These are phyloP conservation scores for Spodoptera picta DNA, from an alignment of 2,888 invertebrate genomes.

Conservation along the genomic window DNA sequence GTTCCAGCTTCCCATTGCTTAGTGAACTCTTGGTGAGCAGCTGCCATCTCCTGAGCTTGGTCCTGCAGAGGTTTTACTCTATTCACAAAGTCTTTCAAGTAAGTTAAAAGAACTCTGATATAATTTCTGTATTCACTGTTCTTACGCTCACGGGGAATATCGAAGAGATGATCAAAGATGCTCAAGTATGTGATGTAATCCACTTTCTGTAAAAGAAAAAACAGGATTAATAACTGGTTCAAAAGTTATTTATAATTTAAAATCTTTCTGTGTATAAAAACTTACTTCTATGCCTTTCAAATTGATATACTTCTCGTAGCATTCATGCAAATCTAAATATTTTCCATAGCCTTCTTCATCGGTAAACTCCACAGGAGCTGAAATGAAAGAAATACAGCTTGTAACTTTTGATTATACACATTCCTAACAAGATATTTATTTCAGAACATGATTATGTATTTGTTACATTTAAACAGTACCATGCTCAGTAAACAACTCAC, in stretches of 20 bases:
- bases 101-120: slow-evolving; percentile 94
- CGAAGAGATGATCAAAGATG: slow-evolving; percentile 98
- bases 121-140: slow-evolving; percentile 96
- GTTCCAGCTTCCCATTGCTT: slow-evolving; percentile 96
- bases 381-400: slow-evolving; percentile 30
- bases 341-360: slow-evolving; percentile 99
- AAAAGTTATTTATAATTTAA: neutral
- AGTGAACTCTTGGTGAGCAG: slow-evolving; percentile 94
- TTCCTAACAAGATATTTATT: too few relatives aligned
- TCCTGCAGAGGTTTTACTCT: slow-evolving; percentile 96
- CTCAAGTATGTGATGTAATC: slow-evolving; percentile 98
- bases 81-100: slow-evolving; percentile 94
- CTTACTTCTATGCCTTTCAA: slow-evolving; percentile 97
- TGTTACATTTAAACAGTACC: neutral
- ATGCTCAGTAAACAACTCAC: slow-evolving; percentile 78
- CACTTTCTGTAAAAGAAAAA: slow-evolving; percentile 89
- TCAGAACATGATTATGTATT: too few relatives aligned
- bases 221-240: neutral
- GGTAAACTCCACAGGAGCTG: slow-evolving; percentile 97
- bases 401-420: too few relatives aligned
- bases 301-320: slow-evolving; percentile 98
- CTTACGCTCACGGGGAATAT: slow-evolving; percentile 97
- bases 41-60: slow-evolving; percentile 93
- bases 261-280: neutral
- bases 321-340: slow-evolving; percentile 98